phyloP scores from a whole-genome alignment of 1,140 invertebrate genomes.

The Thrips palmi region DNA sequence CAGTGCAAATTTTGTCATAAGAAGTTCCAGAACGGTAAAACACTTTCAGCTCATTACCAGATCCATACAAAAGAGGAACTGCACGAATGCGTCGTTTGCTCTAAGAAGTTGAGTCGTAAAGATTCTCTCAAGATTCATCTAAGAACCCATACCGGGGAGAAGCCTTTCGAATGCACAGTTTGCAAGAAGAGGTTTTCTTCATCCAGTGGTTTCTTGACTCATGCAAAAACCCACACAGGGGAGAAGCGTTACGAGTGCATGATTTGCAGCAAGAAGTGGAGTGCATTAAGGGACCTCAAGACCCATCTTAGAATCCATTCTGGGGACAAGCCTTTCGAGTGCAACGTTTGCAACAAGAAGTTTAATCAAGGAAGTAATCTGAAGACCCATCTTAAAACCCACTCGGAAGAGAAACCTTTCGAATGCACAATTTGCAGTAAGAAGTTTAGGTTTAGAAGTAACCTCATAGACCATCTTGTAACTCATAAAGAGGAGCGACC shows the following conservation, averaged over 20 bases:
- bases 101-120: conserved; percentile 12
- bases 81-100: conserved; percentile 12
- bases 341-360: conserved; percentile 23
- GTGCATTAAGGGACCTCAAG: too few species aligned
- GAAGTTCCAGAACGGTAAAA: conserved; percentile 14
- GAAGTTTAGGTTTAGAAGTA: too few species aligned
- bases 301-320: too few species aligned
- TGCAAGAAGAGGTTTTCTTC: conserved; percentile 27
- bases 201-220: conserved; percentile 25
- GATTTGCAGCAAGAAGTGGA: too few species aligned
- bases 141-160: conserved; percentile 48
- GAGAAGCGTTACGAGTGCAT: conserved; percentile 14
- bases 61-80: conserved; percentile 17
- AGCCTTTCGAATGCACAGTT: conserved; percentile 39
- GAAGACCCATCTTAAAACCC: conserved; percentile 22
- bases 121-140: conserved; percentile 32
- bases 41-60: conserved; percentile 15
- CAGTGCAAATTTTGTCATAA: conserved; percentile 15
- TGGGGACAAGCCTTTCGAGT: conserved; percentile 13
- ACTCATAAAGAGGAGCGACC: too few species aligned
- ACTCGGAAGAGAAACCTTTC: conserved; percentile 12
- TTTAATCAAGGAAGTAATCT: conserved; percentile 26
- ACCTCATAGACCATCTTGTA: too few species aligned
- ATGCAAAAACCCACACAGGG: conserved; percentile 18
- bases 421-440: conserved; percentile 21